These are phyloP conservation scores for Motacilla tschutschensis DNA, from an alignment of 2,113 vertebrate species.

Conservation along the genomic window DNA sequence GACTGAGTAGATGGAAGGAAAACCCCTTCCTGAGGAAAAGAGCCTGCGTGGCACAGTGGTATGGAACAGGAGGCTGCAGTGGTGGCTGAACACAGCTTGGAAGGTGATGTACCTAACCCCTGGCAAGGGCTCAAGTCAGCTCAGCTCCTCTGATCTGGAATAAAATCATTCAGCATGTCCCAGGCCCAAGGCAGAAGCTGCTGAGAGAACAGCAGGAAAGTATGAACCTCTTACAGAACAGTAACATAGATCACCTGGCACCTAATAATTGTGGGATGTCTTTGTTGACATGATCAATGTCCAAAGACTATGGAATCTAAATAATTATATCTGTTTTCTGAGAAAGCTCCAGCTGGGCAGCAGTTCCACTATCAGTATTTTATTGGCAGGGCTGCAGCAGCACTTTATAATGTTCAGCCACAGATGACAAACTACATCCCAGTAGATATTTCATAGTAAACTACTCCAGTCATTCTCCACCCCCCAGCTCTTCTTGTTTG, in stretches of 20 bases:
- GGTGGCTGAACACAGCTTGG: neutral
- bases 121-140: neutral
- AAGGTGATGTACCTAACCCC: neutral
- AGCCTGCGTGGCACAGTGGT: neutral
- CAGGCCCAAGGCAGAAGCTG: neutral
- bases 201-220: neutral
- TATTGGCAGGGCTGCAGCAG: neutral
- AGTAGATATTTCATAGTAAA: constrained; percentile 18
- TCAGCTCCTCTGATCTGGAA: neutral
- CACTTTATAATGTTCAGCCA: neutral
- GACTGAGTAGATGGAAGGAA: neutral
- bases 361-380: neutral
- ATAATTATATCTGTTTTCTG: neutral
- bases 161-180: neutral
- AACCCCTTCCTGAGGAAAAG: neutral
- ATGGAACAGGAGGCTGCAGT: neutral
- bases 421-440: neutral
- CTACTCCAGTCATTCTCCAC: neutral
- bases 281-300: neutral
- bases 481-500: neutral
- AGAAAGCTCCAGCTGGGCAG: neutral
- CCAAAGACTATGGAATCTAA: neutral
- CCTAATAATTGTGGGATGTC: neutral
- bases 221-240: neutral
- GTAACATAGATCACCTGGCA: neutral